Evolutionary conservation across 2,888 invertebrate species (phyloP).

Genomic region (Monochamus alternatus): DNA sequence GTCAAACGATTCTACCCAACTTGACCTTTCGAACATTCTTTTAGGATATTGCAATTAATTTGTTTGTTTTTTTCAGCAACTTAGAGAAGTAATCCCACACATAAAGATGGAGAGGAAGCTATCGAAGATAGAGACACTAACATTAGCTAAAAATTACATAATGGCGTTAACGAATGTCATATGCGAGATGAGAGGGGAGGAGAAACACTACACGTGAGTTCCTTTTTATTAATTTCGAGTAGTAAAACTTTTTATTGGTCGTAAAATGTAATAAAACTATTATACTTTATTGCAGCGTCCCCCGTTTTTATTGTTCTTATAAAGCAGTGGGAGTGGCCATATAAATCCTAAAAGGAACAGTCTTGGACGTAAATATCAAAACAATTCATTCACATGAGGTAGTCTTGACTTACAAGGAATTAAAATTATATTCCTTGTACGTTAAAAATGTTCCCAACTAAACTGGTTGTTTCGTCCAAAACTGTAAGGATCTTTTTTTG

Average conservation of each 20-base stretch:
- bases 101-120: slow-evolving; percentile 84
- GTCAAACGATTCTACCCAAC: no score
- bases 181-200: slow-evolving; percentile 84
- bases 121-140: slow-evolving; percentile 86
- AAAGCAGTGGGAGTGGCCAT: slow-evolving; percentile 4
- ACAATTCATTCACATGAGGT: no score
- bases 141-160: slow-evolving; percentile 87
- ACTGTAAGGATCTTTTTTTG: no score
- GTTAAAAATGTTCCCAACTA: no score
- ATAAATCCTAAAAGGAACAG: not conserved
- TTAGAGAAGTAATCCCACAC: slow-evolving; percentile 85
- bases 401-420: no score
- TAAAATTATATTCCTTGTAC: no score
- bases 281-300: slow-evolving; percentile 3
- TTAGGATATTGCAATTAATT: no score
- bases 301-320: slow-evolving; percentile 13
- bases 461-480: no score
- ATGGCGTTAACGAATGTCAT: slow-evolving; percentile 87
- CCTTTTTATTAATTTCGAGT: slow-evolving; percentile 25
- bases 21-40: no score
- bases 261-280: slow-evolving; percentile 37
- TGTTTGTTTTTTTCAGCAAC: slow-evolving; percentile 73
- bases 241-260: slow-evolving; percentile 47
- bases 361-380: no score
- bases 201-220: slow-evolving; percentile 78